Conservation (phyloP, 2,888 invertebrate species). For the Orthosia incerta region DNA sequence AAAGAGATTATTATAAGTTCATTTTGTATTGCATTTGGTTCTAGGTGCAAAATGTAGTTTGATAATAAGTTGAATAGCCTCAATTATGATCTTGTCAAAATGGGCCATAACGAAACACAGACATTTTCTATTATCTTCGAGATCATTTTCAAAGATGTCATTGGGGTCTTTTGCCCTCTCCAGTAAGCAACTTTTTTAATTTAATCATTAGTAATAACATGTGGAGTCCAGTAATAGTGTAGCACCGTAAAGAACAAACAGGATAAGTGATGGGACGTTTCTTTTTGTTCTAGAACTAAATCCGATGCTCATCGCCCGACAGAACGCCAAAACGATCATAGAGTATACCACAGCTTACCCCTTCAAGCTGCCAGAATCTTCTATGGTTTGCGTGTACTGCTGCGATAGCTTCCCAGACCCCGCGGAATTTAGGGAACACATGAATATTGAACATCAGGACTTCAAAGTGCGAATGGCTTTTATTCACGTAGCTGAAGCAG, state of each 20-base stretch:
- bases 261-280: conserved; percentile 66
- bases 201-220: conserved; percentile 9
- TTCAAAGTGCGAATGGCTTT: conserved; percentile 68
- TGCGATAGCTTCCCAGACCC: conserved; percentile 72
- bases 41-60: not conserved
- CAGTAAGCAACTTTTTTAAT: not conserved
- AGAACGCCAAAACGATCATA: conserved; percentile 68
- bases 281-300: conserved; percentile 71
- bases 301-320: conserved; percentile 66
- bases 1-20: not conserved
- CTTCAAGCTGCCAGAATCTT: conserved; percentile 69
- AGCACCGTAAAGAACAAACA: conserved; percentile 13
- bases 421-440: conserved; percentile 68
- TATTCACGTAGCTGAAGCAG: conserved; percentile 65
- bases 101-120: not conserved
- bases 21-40: not conserved
- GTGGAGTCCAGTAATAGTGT: conserved; percentile 23
- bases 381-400: conserved; percentile 72
- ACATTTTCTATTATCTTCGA: too few species aligned
- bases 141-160: not conserved
- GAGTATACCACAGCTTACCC: conserved; percentile 70
- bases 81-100: not conserved
- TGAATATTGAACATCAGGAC: conserved; percentile 68
- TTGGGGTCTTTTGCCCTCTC: not conserved
- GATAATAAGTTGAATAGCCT: not conserved